Percentiles rank a stretch among this genome's conserved stretches.
Conservation (phyloP, 2,888 invertebrate genomes). For the Himalopsyche anomala region DNA sequence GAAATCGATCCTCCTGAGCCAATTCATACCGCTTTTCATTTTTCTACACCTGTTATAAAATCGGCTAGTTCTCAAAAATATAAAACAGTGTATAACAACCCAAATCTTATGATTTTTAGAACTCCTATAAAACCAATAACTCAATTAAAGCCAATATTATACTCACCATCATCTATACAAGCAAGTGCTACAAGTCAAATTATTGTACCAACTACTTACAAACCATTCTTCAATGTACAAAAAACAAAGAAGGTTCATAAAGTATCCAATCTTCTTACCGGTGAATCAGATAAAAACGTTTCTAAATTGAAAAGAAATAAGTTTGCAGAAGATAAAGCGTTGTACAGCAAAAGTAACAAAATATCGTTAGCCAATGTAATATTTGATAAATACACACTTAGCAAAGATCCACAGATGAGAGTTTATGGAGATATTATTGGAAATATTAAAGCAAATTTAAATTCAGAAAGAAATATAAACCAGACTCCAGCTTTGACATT, state of each 20-base stretch:
- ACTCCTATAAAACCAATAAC: background rate
- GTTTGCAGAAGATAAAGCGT: background rate
- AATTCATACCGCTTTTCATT: constrained; percentile 66
- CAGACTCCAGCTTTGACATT: background rate
- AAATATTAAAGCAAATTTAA: constrained; percentile 70
- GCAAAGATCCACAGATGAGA: constrained; percentile 71
- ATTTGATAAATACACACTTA: constrained; percentile 70
- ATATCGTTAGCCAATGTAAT: constrained; percentile 58
- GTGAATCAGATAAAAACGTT: background rate
- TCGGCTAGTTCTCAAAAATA: background rate
- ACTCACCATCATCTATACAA: background rate
- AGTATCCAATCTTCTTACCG: background rate
- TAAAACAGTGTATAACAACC: background rate
- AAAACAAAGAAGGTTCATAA: background rate
- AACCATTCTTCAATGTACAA: constrained; percentile 4
- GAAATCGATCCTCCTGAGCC: constrained; percentile 75
- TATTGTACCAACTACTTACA: constrained; percentile 13
- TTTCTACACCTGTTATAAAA: background rate
- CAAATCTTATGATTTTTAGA: background rate
- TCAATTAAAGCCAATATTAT: background rate
- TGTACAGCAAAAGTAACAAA: background rate
- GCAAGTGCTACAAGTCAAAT: background rate
- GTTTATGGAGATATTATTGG: constrained; percentile 75
- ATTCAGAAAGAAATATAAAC: constrained; percentile 34
- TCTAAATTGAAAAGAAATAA: constrained; percentile 15